phyloP scores from a whole-genome alignment of 2,797 vertebrate genomes.

The Taeniopygia guttata region DNA sequence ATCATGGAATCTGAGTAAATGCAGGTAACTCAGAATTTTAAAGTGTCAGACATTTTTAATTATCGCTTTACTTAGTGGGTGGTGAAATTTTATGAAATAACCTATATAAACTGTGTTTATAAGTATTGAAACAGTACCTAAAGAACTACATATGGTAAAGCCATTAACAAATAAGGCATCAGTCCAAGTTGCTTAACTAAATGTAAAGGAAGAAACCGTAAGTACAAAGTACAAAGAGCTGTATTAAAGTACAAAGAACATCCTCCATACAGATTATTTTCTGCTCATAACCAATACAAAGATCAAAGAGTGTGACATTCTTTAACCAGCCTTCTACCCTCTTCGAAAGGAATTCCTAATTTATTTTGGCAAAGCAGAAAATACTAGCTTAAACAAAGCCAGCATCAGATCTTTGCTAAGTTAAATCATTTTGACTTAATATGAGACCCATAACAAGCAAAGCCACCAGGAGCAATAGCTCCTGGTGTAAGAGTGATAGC shows the following conservation, averaged over 20 bases:
- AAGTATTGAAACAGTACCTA: neutral
- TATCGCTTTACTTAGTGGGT: neutral
- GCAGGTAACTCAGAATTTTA: neutral
- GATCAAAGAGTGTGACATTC: accelerated
- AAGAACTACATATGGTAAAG: no score
- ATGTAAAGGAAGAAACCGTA: neutral
- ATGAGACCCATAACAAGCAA: neutral
- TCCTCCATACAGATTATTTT: neutral
- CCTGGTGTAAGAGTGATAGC: neutral
- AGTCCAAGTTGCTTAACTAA: neutral
- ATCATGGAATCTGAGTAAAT: neutral
- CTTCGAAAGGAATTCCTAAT: neutral
- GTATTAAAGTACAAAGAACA: neutral
- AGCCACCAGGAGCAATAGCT: neutral
- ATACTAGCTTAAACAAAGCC: neutral
- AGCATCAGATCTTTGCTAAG: neutral
- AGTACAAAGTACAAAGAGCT: neutral
- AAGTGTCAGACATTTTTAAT: neutral
- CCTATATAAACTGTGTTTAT: neutral
- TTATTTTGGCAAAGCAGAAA: neutral
- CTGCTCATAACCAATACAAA: neutral
- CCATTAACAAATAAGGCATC: neutral
- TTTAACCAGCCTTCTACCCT: neutral
- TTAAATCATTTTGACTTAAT: neutral
- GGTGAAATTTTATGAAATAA: neutral